Evolutionary conservation across 2,797 vertebrate genomes (phyloP), one percentile per base, ranked within the genome.

Genomic region (Enteromius treurensis): DNA sequence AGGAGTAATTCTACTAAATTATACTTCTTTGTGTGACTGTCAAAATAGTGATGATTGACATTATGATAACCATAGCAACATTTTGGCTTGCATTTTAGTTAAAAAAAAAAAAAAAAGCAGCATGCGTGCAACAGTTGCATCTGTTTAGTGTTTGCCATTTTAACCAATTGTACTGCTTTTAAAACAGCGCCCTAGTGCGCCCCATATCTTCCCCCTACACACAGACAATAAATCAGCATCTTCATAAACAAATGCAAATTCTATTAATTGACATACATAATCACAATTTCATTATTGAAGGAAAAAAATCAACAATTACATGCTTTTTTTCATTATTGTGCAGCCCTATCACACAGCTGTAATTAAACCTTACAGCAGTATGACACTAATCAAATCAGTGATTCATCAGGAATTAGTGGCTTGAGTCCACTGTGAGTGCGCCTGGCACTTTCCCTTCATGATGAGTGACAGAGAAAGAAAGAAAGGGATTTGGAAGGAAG

Each of bases 401-500:
- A 92, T 90, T 91, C 88, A 87, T 89, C 87, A 79, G 87, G 70
- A 87, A 79, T 83, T 80, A 83, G 74, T 78, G 79, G 64, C 85
- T 91, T 89, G 90, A 91, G 80, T 88, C 75, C 83, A 81, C 91
- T 91, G 92, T 90, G 89, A 87, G 79, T 87, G 32, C 29, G 58
- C 23, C 40, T 76, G 55, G 26, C 23, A 78, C 55, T 67, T 65
- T 73, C 60, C 19, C 32, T 67, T 76, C 49, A 65, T 40, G 77
- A 60, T 76, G 76, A 70, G 69, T 71, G 47, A 69, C 21, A 53
- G 64, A 80, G n/a, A 45, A 26, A 49, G 47, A 29, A 26, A 40
- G 47, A n/a, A 58, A n/a, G 29, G 77, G 49, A 23, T 32, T 62
- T 60, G 37, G 40, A 62, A 45, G 19, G 62, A 74, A 47, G 42